Evolutionary conservation across 2,113 vertebrate species (phyloP).

Genomic region (Coreoperca whiteheadi): DNA sequence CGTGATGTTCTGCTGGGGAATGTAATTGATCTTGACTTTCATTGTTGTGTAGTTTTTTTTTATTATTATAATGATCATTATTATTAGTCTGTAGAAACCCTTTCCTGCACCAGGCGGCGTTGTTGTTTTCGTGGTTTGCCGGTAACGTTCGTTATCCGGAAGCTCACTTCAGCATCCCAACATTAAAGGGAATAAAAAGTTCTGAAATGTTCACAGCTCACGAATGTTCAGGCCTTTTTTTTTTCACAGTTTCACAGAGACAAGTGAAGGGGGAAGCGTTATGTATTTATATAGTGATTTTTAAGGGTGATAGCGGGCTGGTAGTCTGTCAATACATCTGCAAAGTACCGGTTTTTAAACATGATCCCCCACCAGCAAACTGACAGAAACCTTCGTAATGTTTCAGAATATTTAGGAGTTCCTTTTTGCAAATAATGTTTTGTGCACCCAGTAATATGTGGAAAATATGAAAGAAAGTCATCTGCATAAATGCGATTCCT

Average conservation of each 20-base stretch:
- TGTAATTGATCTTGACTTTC: slow-evolving; percentile 11
- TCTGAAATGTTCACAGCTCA: not conserved
- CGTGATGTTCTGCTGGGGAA: slow-evolving; percentile 14
- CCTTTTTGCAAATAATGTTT: no score
- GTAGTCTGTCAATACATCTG: no score
- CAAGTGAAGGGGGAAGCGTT: no score
- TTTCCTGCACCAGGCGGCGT: slow-evolving; percentile 7
- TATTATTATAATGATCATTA: slow-evolving; percentile 21
- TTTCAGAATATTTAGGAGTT: no score
- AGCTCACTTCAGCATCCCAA: slow-evolving; percentile 23
- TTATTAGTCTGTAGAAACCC: slow-evolving; percentile 26
- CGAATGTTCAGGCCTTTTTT: not conserved
- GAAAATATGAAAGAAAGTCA: no score
- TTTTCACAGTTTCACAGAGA: not conserved
- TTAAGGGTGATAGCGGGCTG: no score
- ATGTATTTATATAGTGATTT: no score
- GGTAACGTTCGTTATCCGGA: slow-evolving; percentile 21
- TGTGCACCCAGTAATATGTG: no score
- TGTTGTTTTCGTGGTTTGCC: slow-evolving; percentile 15
- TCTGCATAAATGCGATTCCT: no score
- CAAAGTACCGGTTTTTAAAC: no score
- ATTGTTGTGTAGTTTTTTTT: slow-evolving; percentile 7
- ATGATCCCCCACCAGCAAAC: no score
- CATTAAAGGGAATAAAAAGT: slow-evolving; percentile 58
- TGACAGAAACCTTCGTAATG: no score